Conservation (phyloP, 2,888 invertebrate species). For the Microplitis deprimator region DNA sequence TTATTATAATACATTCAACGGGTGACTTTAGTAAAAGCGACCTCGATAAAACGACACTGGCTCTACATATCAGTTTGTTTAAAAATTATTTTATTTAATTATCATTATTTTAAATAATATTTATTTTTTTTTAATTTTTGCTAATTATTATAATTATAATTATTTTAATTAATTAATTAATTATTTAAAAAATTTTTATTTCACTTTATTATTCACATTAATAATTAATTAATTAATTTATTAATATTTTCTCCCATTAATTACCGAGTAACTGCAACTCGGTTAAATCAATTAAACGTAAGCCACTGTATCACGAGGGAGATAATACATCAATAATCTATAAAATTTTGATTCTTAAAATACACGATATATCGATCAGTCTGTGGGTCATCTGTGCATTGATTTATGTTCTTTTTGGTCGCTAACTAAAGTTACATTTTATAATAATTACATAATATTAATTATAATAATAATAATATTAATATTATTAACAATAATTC, state of each 20-base stretch:
- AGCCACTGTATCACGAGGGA: conserved; percentile 51
- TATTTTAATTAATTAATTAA: conserved; percentile 26
- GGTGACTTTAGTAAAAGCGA: conserved; percentile 60
- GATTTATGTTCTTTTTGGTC: conserved; percentile 52
- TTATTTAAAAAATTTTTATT: conserved; percentile 11
- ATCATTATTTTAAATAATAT: conserved; percentile 53
- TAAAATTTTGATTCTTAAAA: conserved; percentile 58
- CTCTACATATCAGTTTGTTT: conserved; percentile 54
- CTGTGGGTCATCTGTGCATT: conserved; percentile 63
- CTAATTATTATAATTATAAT: conserved; percentile 29
- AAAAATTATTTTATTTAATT: neutral
- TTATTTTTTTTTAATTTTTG: conserved; percentile 30
- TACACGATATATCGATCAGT: conserved; percentile 60
- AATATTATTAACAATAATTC: conserved; percentile 8
- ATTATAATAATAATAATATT: conserved; percentile 10
- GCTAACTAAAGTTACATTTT: conserved; percentile 42
- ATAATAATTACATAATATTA: conserved; percentile 17
- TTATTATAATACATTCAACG: conserved; percentile 26
- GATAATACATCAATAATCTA: conserved; percentile 47
- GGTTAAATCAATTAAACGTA: conserved; percentile 37
- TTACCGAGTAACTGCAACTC: conserved; percentile 1
- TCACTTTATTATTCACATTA: conserved; percentile 1
- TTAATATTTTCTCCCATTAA: neutral
- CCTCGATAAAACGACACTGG: conserved; percentile 65
- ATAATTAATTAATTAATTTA: neutral